Conservation (phyloP, 2,797 vertebrate species). For the Urosaurus nigricauda region DNA sequence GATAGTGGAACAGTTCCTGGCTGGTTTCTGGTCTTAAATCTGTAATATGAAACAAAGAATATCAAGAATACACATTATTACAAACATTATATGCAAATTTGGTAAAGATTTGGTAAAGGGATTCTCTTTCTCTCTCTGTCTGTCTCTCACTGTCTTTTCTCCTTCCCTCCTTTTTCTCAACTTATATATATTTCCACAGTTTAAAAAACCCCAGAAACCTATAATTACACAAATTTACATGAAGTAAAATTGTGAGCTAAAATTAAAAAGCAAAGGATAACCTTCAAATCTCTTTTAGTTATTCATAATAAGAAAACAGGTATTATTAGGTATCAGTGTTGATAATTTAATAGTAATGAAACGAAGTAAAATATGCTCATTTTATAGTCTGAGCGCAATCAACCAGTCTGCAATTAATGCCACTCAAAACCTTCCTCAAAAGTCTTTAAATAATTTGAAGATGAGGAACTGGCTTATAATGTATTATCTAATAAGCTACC, state of each 20-base stretch:
- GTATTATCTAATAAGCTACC: constrained; percentile 28
- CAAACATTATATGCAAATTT: not conserved
- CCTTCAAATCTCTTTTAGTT: constrained; percentile 51
- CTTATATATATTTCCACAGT: too few species aligned
- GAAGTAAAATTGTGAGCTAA: constrained; percentile 53
- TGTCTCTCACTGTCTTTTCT: too few species aligned
- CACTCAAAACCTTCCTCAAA: constrained; percentile 30
- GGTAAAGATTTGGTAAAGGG: constrained; percentile 34
- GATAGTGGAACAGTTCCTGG: not conserved
- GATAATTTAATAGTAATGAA: constrained; percentile 42
- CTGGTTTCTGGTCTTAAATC: not conserved
- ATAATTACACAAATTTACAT: constrained; percentile 52
- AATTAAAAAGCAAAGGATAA: constrained; percentile 52
- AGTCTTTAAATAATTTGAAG: constrained; percentile 41
- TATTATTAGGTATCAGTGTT: constrained; percentile 38
- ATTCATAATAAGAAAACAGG: constrained; percentile 38
- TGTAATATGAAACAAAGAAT: not conserved
- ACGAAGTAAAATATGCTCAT: constrained; percentile 32
- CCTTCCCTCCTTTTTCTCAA: too few species aligned
- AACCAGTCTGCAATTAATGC: constrained; percentile 11
- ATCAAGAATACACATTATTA: not conserved
- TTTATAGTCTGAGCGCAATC: not conserved
- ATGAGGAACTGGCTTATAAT: not conserved
- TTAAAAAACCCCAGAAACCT: constrained; percentile 48
- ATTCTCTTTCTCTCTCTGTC: not conserved